Percentiles rank a stretch among this genome's conserved stretches.
These are phyloP conservation scores for Brachionus paranguensis DNA, from an alignment of 1,140 invertebrate genomes.

Conservation along the genomic window DNA sequence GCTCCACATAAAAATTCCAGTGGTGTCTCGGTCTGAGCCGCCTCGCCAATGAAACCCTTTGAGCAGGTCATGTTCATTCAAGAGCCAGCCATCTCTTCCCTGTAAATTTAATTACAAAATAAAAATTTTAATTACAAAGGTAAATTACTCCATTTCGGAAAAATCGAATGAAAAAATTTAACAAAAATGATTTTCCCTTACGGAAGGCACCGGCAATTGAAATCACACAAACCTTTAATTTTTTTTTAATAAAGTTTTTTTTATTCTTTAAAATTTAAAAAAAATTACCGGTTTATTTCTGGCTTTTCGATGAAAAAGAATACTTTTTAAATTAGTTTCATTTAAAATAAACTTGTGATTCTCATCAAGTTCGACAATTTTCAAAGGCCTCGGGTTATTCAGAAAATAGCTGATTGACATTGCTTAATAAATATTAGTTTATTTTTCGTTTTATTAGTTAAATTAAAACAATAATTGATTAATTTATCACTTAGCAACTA, in stretches of 20 bases:
- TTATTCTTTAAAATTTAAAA: background rate
- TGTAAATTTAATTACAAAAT: slow-evolving; percentile 46
- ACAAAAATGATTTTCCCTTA: slow-evolving; percentile 87
- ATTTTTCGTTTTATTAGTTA: background rate
- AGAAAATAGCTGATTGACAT: slow-evolving; percentile 6
- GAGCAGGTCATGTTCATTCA: slow-evolving; percentile 54
- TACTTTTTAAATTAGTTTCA: background rate
- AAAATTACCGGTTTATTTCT: background rate
- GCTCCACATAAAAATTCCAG: slow-evolving; percentile 90
- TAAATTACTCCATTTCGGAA: slow-evolving; percentile 52
- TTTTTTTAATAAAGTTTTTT: background rate
- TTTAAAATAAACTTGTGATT: slow-evolving; percentile 19
- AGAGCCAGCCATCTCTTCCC: slow-evolving; percentile 55
- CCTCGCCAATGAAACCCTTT: slow-evolving; percentile 80
- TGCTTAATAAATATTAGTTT: background rate
- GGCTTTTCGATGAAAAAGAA: background rate
- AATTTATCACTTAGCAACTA: background rate
- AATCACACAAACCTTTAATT: slow-evolving; percentile 69
- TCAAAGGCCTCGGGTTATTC: background rate
- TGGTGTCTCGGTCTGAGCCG: slow-evolving; percentile 86
- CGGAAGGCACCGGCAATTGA: slow-evolving; percentile 91
- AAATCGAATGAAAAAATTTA: slow-evolving; percentile 86
- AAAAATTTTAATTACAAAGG: too few species aligned
- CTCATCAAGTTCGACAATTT: background rate
- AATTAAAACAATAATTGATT: background rate